Percentiles rank a stretch among this genome's conserved stretches.
These are phyloP conservation scores for Lasaia peninsularis DNA, from an alignment of 1,140 invertebrate species.

Conservation along the genomic window DNA sequence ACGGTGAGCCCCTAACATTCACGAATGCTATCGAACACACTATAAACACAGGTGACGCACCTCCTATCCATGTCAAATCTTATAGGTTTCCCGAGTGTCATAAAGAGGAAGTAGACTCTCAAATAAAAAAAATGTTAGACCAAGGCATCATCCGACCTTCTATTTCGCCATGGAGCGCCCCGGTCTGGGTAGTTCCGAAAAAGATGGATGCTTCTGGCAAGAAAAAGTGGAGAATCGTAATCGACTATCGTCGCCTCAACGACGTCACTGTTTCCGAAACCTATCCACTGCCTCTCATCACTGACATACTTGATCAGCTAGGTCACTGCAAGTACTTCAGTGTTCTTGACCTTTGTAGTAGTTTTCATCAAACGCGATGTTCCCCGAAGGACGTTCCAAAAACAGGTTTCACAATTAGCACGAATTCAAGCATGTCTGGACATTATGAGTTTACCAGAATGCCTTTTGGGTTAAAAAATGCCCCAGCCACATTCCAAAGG, in stretches of 20 bases:
- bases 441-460: background rate
- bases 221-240: background rate
- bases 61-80: too few species aligned
- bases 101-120: too few species aligned
- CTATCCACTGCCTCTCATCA: background rate
- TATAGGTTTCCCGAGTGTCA: too few species aligned
- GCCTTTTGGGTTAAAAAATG: conserved; percentile 4
- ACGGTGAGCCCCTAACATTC: too few species aligned
- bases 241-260: background rate
- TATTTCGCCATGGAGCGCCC: too few species aligned
- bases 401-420: background rate
- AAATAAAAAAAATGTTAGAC: too few species aligned
- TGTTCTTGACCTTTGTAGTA: background rate
- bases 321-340: background rate
- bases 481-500: background rate
- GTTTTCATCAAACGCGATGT: background rate
- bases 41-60: too few species aligned
- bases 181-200: too few species aligned
- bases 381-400: background rate
- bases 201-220: background rate
- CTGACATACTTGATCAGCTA: background rate
- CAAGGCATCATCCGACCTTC: too few species aligned
- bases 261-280: background rate
- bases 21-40: too few species aligned
- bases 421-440: background rate